Evolutionary conservation across 2,113 vertebrate species (phyloP), one percentile per base, ranked within the genome.

Genomic region (Dasyurus viverrinus): DNA sequence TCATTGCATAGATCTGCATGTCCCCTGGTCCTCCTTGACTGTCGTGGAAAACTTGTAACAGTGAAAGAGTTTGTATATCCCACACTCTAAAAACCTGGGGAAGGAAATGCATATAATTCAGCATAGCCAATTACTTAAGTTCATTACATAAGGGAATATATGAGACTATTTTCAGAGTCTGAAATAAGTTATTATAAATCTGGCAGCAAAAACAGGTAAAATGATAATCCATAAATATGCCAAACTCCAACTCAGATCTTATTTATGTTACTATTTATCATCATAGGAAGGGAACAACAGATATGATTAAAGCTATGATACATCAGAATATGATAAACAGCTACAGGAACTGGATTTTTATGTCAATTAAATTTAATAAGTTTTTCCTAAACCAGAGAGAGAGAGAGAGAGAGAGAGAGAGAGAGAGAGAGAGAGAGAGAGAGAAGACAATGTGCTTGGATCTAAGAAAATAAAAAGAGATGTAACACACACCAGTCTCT

Each of bases 21-120:
- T 98, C 98, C 96, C 94, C 98, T 42, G 97, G 98, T 48, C 94
- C 98, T 16, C 95, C 96, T 36, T 98, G 97, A 89, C 54, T 95
- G 68, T 98, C 98, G 0, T 97, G 96, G 95, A 99, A 99, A 52
- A 99, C 96, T 96, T 99, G 98, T 47, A 99, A 89, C 0, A 98
- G 92, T 11, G 98, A 98, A 94, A 99, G 98, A 6, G 98, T 98
- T 94, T 98, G 98, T 95, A 98, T 97, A 95, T 98, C 98, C 98
- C 98, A 98, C 9, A 99, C 98, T 52, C 98, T 97, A 94, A 98
- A 98, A 93, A 98, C 95, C 98, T 99, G 91, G 68, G 90, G 11
- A 10, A 48, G 54, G 0, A 84, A 92, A 93, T 84, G 68, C 16
- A 53, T 76, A 96, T 1, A 89, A 91, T 36, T 95, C 47, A 53